Base-by-base conservation (phyloP, 2,888 invertebrate species). In the Empis stercorea region DNA sequence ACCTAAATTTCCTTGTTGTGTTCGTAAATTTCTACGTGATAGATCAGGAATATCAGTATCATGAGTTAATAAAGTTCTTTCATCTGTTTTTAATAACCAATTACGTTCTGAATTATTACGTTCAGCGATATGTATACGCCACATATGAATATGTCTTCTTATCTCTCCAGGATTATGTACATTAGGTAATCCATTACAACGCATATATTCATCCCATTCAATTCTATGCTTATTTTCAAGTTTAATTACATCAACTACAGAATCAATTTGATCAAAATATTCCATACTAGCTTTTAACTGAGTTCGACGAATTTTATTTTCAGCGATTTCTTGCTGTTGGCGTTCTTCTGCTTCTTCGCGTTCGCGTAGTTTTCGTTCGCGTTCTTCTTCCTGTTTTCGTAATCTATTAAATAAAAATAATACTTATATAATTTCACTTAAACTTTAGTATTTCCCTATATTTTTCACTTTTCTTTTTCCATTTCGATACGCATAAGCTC, bases 141-240 rank as follows among this genome's bases (percentile, higher is more conserved):
- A 70, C 54, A 68, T 65, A 52, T 70, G 66, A 27, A 70, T 61
- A 49, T 70, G 70, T 45, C 65, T 68, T 6, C 70, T 59, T 43
- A 70, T 54, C 53, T 70, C 69, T 45, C 68, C 64, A 9, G 70
- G 68, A 52, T 65, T 63, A 40, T 59, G 61, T 3, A 66, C 61
- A 53, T 62, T 65, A 3, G 70, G 70, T 7, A 69, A 54, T 3
- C 69, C 68, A 47, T 69, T 66, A 57, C 70, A 70, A 6, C 68
- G 64, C 68, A 70, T 69, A 46, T 61, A 70, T 48, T 63, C 64
- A 45, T 66, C 64, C 70, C 70, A 70, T 42, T 68, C 68, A 10
- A 55, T 55, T 36, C 62, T 53, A 40, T 64, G 58, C 4, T 61
- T 59, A 15, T 59, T 61, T 3, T 57, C 57, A 4, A 53, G 55